Evolutionary conservation across 2,113 vertebrate species (phyloP).

Genomic region (Sander lucioperca): DNA sequence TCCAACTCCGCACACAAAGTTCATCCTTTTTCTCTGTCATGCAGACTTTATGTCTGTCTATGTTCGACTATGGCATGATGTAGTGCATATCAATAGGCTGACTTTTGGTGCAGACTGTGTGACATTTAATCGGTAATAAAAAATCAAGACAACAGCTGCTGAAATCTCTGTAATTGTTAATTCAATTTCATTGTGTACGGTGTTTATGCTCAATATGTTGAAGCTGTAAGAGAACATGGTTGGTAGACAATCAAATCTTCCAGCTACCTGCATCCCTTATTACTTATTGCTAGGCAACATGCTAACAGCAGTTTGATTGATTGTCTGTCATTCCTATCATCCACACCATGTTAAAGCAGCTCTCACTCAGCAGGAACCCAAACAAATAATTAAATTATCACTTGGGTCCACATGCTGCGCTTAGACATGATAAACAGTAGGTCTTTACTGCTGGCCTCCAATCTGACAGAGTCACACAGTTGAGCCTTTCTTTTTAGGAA

Average conservation of each 20-base stretch:
- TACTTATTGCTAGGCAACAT: background rate
- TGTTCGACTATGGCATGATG: background rate
- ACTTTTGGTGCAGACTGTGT: slow-evolving; percentile 11
- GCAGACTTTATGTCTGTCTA: background rate
- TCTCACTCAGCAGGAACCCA: slow-evolving; percentile 3
- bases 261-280: background rate
- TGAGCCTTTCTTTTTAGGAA: slow-evolving; percentile 17
- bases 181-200: background rate
- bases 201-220: background rate
- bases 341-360: background rate
- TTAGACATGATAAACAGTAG: background rate
- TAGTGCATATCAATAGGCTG: background rate
- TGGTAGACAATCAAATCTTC: background rate
- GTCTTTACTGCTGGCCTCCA: background rate
- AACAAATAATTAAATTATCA: slow-evolving; percentile 15
- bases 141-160: slow-evolving; percentile 28
- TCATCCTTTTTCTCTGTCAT: background rate
- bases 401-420: background rate
- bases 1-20: too few species aligned
- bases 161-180: slow-evolving; percentile 16
- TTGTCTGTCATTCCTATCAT: background rate
- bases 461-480: slow-evolving; percentile 2
- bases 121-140: background rate
- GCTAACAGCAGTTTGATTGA: slow-evolving; percentile 18
- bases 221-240: background rate